Evolutionary conservation across 37 sponge, comb jelly and placozoan species (phyloP).

Genomic region (Diacarnus erythraeanus): DNA sequence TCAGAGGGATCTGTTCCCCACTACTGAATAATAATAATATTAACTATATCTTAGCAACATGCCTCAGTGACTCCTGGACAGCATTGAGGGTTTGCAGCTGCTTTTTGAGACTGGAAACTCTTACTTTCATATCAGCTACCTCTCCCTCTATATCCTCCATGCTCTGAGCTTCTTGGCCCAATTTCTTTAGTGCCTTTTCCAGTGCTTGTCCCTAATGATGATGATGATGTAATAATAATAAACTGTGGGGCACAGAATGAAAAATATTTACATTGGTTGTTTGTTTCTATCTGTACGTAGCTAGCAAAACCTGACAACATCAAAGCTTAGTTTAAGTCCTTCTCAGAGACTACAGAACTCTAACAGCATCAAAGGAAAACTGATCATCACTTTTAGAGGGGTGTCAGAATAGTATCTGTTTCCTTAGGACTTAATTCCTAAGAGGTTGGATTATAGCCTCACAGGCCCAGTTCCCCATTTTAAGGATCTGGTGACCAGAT

Average conservation of each 20-base stretch:
- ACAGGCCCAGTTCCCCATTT: no score
- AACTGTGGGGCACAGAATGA: background rate
- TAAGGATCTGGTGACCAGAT: no score
- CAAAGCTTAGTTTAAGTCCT: background rate
- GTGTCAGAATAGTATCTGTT: no score
- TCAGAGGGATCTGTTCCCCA: background rate
- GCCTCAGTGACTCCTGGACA: constrained; percentile 30
- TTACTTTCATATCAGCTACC: constrained; percentile 2
- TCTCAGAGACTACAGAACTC: background rate
- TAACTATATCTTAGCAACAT: background rate
- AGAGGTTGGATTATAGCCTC: no score
- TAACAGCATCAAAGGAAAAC: background rate
- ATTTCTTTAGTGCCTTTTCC: background rate
- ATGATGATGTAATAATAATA: background rate
- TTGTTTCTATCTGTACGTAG: no score
- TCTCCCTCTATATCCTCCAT: constrained; percentile 6
- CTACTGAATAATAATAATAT: background rate
- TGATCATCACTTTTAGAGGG: no score
- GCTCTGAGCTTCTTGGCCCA: background rate
- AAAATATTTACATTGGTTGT: no score
- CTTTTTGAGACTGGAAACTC: constrained; percentile 19
- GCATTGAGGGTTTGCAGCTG: constrained; percentile 35
- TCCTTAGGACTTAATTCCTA: no score
- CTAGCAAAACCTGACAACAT: background rate
- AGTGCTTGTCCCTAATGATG: constrained; percentile 7